Base-by-base conservation (phyloP, 2,797 vertebrate genomes). In the Siniperca obscura region DNA sequence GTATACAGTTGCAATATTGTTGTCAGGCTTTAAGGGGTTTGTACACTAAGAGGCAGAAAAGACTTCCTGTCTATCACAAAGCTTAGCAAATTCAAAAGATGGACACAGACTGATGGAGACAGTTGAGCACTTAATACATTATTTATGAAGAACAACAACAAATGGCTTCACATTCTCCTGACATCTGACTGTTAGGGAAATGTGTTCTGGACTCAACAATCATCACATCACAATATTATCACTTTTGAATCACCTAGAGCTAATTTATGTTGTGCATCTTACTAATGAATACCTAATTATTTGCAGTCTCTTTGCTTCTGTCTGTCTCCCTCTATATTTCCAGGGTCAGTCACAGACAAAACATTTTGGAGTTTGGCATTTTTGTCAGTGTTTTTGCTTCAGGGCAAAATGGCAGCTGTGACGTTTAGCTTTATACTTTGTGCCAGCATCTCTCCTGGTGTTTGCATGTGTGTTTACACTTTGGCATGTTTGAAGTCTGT, bases 351-450 rank as follows among this genome's bases (percentile, higher is more conserved):
- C 53, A 71, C 71, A 42, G 46, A 66, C 36, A 34, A 40, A 83
- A 77, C 60, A 44, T 73, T 78, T 64, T 21, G n/a, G 44, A 42
- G 12, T 76, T 53, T 86, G 81, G 22, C 5, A 1, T 57, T 74
- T 30, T 30, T 61, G 12, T 60, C 62, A 53, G n/a, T 84, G 48
- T 84, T 84, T 76, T 73, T 46, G 84, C 86, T 71, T 76, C 57
- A 66, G 72, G 84, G 36, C 4, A 74, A 81, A 80, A 75, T 77
- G 59, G 36, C 83, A 84, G 53, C 72, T 73, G 76, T 59, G 70
- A 81, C 17, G 22, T 66, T 83, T 36, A 60, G n/a, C 22, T 48
- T 73, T 10, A 61, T 30, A 57, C 36, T 72, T 42, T 65, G 56
- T 82, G 78, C 66, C 73, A 84, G 27, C 17, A 14, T 21, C 12